Evolutionary conservation across 2,888 invertebrate species (phyloP).

Genomic region (Unio pictorum): DNA sequence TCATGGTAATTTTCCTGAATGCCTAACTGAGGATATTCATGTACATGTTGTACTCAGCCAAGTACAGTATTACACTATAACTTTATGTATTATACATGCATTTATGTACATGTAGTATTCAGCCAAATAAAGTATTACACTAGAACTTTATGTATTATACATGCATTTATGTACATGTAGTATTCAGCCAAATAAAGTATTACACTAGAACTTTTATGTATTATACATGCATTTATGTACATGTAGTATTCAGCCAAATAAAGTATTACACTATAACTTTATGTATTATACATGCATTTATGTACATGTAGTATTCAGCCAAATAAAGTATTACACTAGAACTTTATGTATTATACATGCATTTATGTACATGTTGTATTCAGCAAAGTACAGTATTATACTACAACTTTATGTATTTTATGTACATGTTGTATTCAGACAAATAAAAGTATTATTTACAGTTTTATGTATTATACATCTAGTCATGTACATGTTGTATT

Average conservation of each 20-base stretch:
- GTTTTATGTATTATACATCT: not conserved
- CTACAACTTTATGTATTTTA: no score
- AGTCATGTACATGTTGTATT: no score
- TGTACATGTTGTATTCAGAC: no score
- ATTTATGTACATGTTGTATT: not conserved
- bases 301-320: not conserved
- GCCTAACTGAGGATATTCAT: no score
- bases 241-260: not conserved
- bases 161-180: not conserved
- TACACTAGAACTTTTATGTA: not conserved
- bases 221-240: not conserved
- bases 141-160: not conserved
- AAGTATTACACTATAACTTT: not conserved
- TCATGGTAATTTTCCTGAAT: no score
- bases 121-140: not conserved
- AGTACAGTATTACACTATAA: not conserved
- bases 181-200: no score
- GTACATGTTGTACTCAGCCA: no score
- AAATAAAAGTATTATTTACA: not conserved
- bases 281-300: not conserved
- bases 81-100: not conserved
- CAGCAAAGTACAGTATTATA: no score
- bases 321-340: not conserved
- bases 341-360: constrained; percentile 1
- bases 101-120: not conserved